Evolutionary conservation across 2,888 invertebrate species (phyloP).

Genomic region (Cryptus armator): DNA sequence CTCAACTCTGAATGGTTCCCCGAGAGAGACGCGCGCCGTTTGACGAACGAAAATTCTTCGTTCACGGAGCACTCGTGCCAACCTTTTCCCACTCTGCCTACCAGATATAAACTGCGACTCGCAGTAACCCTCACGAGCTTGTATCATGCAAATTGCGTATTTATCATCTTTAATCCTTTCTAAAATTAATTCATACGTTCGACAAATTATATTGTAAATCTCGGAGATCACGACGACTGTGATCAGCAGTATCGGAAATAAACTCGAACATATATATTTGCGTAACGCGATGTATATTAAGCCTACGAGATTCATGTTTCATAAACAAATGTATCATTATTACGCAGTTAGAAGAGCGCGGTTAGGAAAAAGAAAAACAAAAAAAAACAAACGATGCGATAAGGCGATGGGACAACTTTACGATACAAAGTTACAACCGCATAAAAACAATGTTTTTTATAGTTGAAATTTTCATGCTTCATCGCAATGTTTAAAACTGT

Average conservation of each 20-base stretch:
- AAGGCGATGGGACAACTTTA: not conserved
- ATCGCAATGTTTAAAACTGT: not conserved
- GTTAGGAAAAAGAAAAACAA: not conserved
- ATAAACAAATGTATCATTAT: not conserved
- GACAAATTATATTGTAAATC: constrained; percentile 6
- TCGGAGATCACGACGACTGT: constrained; percentile 1
- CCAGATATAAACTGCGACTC: not conserved
- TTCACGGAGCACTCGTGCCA: constrained; percentile 68
- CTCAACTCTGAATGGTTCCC: constrained; percentile 31
- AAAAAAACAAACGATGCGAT: not conserved
- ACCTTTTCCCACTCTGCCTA: constrained; percentile 11
- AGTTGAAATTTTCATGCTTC: not conserved
- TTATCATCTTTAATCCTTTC: constrained; percentile 6
- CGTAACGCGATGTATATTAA: not conserved
- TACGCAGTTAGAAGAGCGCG: constrained; percentile 6
- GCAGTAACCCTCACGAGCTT: not conserved
- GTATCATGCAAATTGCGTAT: constrained; percentile 26
- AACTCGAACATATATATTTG: not conserved
- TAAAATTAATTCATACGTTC: constrained; percentile 25
- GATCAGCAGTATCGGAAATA: not conserved
- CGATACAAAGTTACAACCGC: not conserved
- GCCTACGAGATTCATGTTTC: not conserved
- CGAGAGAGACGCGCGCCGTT: constrained; percentile 25
- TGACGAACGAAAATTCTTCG: constrained; percentile 37
- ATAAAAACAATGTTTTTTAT: not conserved